Evolutionary conservation across 1,140 invertebrate genomes (phyloP).

Genomic region (Ips typographus): DNA sequence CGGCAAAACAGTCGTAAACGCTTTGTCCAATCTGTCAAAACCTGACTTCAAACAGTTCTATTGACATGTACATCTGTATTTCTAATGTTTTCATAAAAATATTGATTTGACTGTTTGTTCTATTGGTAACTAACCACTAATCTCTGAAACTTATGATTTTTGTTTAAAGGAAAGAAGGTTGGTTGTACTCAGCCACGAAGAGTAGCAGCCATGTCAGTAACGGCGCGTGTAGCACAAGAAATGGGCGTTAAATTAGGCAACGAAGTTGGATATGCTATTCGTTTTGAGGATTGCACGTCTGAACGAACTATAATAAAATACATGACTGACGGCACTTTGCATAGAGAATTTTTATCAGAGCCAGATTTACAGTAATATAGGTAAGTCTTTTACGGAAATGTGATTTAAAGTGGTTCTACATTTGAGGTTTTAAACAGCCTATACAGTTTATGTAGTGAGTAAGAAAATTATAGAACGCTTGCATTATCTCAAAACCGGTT

Average conservation of each 20-base stretch:
- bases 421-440: no score
- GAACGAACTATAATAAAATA: constrained; percentile 96
- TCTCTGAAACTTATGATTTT: neutral
- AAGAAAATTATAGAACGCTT: no score
- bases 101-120: no score
- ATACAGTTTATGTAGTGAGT: no score
- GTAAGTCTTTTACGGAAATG: neutral
- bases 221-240: constrained; percentile 96
- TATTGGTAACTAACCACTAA: neutral
- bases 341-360: constrained; percentile 96
- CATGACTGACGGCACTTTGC: constrained; percentile 98
- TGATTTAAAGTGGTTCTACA: no score
- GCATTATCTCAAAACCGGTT: no score
- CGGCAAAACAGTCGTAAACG: no score
- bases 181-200: constrained; percentile 94
- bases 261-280: constrained; percentile 98
- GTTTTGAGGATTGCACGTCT: constrained; percentile 99
- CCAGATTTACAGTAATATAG: constrained; percentile 89
- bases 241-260: constrained; percentile 98
- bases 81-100: no score
- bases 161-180: constrained; percentile 63
- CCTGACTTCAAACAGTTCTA: no score
- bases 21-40: no score
- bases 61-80: no score
- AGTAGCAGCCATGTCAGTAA: constrained; percentile 99